A percentile compares a stretch with the other conserved stretches of the same genome.
Evolutionary conservation across 2,113 vertebrate species (phyloP).

Genomic region (Perognathus longimembris): DNA sequence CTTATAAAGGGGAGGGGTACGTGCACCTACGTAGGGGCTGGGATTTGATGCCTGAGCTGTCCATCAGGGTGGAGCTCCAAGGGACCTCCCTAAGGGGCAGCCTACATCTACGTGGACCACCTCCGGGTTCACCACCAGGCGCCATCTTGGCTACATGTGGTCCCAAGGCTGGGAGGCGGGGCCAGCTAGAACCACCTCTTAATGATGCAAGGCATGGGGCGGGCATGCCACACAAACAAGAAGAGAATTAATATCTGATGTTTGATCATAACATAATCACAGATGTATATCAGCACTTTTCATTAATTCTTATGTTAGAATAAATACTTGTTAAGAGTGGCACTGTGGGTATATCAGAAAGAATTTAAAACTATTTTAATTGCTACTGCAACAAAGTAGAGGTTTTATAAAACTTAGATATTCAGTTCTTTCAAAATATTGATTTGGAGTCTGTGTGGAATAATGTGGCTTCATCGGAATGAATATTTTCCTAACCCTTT

Average conservation of each 20-base stretch:
- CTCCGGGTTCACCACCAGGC: too few relatives aligned
- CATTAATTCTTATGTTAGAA: background rate
- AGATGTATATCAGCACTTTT: background rate
- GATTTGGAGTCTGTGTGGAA: background rate
- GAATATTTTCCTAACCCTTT: conserved; percentile 21
- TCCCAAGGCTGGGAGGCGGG: too few relatives aligned
- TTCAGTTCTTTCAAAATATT: background rate
- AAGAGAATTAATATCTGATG: background rate
- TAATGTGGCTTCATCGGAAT: background rate
- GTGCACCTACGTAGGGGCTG: too few relatives aligned
- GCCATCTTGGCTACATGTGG: too few relatives aligned
- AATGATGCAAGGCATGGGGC: too few relatives aligned
- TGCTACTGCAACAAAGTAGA: background rate
- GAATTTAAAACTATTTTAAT: background rate
- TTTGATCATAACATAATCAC: background rate
- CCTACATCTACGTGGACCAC: too few relatives aligned
- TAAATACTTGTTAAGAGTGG: background rate
- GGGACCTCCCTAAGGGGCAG: too few relatives aligned
- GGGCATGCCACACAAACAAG: too few relatives aligned
- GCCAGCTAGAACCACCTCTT: too few relatives aligned
- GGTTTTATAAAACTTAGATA: background rate
- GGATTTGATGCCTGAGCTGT: too few relatives aligned
- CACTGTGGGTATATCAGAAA: background rate
- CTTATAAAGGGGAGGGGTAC: too few relatives aligned
- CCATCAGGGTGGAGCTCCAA: too few relatives aligned